Base-by-base conservation (phyloP, 2,888 invertebrate species). In the Agonopterix subpropinquella region DNA sequence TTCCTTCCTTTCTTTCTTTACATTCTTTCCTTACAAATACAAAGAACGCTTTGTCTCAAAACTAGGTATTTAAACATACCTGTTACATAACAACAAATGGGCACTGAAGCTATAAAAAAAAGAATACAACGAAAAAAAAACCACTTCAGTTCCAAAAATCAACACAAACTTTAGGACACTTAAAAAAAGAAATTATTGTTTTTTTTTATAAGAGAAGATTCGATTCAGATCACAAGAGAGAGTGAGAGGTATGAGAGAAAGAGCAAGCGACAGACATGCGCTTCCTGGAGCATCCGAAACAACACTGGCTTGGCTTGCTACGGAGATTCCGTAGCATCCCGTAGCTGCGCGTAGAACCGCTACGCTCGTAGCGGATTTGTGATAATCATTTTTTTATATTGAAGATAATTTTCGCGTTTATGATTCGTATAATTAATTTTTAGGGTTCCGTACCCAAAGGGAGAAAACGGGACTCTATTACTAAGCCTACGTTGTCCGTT, bases 21-120 rank as follows among this genome's bases (percentile, higher is more conserved):
- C n/a, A n/a, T n/a, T n/a, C n/a, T n/a, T n/a, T n/a, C n/a, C n/a
- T 5, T 39, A n/a, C n/a, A 39, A 39, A 9, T 39, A 28, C 46
- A 48, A 43, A 48, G 36, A 41, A 48, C 47, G 48, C 49, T 56
- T 52, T 45, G 50, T 50, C 11, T 44, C 39, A 39, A 28, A 28
- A n/a, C n/a, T 9, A 39, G 9, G 39, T 39, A n/a, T 39, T 39
- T 39, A 39, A n/a, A 9, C 65, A 51, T 53, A 65, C 65, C 66
- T 56, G 63, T 67, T 67, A 67, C 59, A 62, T 67, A 67, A 67
- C 56, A 58, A 11, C 11, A 39, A 39, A 39, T 11, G 28, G 28
- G 28, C 28, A 28, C 28, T 28, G 28, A 28, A 28, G 28, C 28
- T 28, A 39, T 39, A n/a, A 39, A 28, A 28, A 39, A 10, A 11